These are phyloP conservation scores for Acropora yongei DNA, from an alignment of 64 coral and sea anemone genomes.

Conservation along the genomic window DNA sequence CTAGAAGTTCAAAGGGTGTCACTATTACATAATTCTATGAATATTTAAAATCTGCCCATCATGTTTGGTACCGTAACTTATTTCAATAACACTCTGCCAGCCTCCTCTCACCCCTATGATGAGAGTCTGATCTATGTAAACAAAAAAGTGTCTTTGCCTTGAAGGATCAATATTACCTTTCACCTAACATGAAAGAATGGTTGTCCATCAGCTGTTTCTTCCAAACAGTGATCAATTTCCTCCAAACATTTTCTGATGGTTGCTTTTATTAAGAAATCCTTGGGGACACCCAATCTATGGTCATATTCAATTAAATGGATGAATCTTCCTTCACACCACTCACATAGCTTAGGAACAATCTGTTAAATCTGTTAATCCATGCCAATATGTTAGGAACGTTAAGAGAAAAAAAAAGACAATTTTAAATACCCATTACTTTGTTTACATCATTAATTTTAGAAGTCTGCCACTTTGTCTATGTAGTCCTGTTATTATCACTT, in stretches of 20 bases:
- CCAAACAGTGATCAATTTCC: conserved; percentile 85
- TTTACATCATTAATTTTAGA: too few relatives aligned
- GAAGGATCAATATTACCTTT: conserved; percentile 38
- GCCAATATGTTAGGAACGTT: background rate
- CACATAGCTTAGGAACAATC: conserved; percentile 82
- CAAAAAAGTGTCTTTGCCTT: background rate
- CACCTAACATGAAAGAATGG: conserved; percentile 91
- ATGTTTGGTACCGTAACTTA: background rate
- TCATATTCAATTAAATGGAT: conserved; percentile 90
- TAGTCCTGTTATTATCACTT: too few relatives aligned
- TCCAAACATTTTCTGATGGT: conserved; percentile 79
- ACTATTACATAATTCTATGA: too few relatives aligned
- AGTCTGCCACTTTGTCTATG: too few relatives aligned
- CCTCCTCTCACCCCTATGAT: too few relatives aligned
- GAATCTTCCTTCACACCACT: conserved; percentile 78
- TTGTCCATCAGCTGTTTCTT: conserved; percentile 55
- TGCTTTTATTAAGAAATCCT: conserved; percentile 74
- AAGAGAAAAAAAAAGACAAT: too few relatives aligned
- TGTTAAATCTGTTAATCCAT: background rate
- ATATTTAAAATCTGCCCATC: background rate
- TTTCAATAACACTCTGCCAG: background rate
- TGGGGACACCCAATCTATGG: conserved; percentile 85
- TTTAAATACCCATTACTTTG: too few relatives aligned
- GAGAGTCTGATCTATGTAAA: too few relatives aligned
- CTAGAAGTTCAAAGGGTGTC: too few relatives aligned